Base-by-base conservation (phyloP, 2,797 vertebrate species). In the Enteromius argenteus region DNA sequence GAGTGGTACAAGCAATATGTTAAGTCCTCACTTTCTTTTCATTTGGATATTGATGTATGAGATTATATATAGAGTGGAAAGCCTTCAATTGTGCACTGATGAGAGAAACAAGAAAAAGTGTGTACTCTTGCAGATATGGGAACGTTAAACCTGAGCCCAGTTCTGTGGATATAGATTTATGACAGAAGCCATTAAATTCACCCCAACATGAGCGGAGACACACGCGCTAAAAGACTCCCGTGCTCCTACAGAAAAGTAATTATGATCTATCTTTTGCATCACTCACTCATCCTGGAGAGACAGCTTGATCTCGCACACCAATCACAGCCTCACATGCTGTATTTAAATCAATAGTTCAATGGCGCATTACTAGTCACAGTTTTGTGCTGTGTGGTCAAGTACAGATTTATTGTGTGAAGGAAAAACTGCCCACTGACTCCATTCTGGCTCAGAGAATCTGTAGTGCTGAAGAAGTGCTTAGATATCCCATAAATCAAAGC, bases 341-440 rank as follows among this genome's bases (percentile, higher is more conserved):
- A 81, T 81, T 82, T 81, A 79, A 87, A 88, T 88, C 87, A 21
- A 87, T 88, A 72, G 78, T 51, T 79, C 72, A 88, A 80, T 75
- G 39, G 83, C 66, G 68, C 81, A 73, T 77, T 68, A 67, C 69
- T 84, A 84, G 71, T 46, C 58, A 64, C 62, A 79, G 82, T 77
- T 71, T 84, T 79, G 74, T 73, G 71, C 85, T 77, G 77, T 64
- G 68, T 83, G 66, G 82, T 85, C 83, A 21, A 85, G 86, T 69
- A 42, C 79, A 82, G 80, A 86, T 86, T 84, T 78, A 77, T 53
- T 80, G 67, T 58, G 35, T 23, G 21, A 66, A 21, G 23, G 67
- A 88, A 84, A 78, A 75, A 53, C 67, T 84, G 21, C 51, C 81
- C 56, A 74, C 73, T 64, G 58, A 72, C 58, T 84, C 64, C n/a